A percentile compares a stretch with the other conserved stretches of the same genome.
phyloP scores from a whole-genome alignment of 2,888 invertebrate species.

The Ophioninae sp. region DNA sequence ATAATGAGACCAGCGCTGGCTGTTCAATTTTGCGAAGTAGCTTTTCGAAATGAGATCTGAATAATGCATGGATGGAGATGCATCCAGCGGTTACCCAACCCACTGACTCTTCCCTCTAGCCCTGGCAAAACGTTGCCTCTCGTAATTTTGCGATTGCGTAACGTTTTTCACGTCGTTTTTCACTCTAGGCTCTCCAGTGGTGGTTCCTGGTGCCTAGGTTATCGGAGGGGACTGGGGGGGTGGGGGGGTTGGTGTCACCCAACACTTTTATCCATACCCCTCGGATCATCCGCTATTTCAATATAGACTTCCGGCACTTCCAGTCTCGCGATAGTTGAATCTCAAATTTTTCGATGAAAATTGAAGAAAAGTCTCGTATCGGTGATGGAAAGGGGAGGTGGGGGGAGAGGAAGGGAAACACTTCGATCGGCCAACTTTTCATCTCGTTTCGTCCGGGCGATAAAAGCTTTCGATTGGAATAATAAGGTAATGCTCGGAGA shows the following conservation, averaged over 20 bases:
- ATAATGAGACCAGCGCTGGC: conserved; percentile 61
- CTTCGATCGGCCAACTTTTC: conserved; percentile 19
- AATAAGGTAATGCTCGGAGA: not conserved
- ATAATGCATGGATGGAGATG: conserved; percentile 68
- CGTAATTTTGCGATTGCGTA: conserved; percentile 66
- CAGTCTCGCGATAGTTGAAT: conserved; percentile 51
- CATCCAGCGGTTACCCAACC: conserved; percentile 59
- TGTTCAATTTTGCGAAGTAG: conserved; percentile 67
- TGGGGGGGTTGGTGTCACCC: not conserved
- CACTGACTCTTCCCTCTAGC: not conserved
- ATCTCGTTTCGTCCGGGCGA: not conserved
- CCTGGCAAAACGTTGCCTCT: conserved; percentile 44
- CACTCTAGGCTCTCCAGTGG: no score
- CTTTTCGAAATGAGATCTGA: conserved; percentile 68
- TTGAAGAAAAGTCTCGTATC: conserved; percentile 26
- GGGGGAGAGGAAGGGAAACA: not conserved
- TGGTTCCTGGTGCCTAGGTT: no score
- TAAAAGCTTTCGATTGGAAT: conserved; percentile 27
- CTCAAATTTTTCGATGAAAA: conserved; percentile 52
- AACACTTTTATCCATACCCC: conserved; percentile 32
- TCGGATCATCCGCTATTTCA: conserved; percentile 25
- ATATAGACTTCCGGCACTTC: not conserved
- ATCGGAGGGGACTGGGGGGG: no score
- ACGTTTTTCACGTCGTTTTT: conserved; percentile 56
- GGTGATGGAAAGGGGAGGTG: conserved; percentile 4